Percentiles rank a stretch among this genome's conserved stretches.
Conservation (phyloP, 2,888 invertebrate genomes). For the Melanostoma scalare region DNA sequence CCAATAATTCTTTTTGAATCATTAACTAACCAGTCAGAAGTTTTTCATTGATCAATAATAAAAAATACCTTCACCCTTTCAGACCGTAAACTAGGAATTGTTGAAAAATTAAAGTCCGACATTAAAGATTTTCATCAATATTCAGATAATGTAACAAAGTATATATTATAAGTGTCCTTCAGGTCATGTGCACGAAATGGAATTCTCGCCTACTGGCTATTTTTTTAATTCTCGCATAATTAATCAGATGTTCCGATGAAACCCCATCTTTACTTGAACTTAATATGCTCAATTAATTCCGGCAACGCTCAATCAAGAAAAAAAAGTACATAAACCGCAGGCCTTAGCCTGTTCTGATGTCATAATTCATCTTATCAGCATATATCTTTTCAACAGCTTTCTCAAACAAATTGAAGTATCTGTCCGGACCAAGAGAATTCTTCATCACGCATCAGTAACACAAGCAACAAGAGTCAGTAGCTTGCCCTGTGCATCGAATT, state of each 20-base stretch:
- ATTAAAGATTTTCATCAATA: too few relatives aligned
- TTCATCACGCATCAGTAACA: conserved; percentile 36
- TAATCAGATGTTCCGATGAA: neutral
- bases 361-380: conserved; percentile 63
- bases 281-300: conserved; percentile 66
- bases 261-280: conserved; percentile 33
- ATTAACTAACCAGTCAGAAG: too few relatives aligned
- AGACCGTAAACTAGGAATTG: too few relatives aligned
- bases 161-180: too few relatives aligned
- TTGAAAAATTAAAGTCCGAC: too few relatives aligned
- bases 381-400: conserved; percentile 9
- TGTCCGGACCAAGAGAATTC: neutral
- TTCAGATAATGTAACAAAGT: too few relatives aligned
- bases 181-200: too few relatives aligned
- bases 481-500: conserved; percentile 53
- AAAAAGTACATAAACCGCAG: conserved; percentile 26
- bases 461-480: conserved; percentile 11
- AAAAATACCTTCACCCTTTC: too few relatives aligned
- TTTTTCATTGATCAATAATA: too few relatives aligned
- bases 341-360: conserved; percentile 35
- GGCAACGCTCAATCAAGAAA: conserved; percentile 16
- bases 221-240: too few relatives aligned
- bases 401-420: neutral
- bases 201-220: too few relatives aligned
- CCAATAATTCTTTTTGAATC: too few relatives aligned